Evolutionary conservation across 2,113 vertebrate species (phyloP).

Genomic region (Alouatta palliata): DNA sequence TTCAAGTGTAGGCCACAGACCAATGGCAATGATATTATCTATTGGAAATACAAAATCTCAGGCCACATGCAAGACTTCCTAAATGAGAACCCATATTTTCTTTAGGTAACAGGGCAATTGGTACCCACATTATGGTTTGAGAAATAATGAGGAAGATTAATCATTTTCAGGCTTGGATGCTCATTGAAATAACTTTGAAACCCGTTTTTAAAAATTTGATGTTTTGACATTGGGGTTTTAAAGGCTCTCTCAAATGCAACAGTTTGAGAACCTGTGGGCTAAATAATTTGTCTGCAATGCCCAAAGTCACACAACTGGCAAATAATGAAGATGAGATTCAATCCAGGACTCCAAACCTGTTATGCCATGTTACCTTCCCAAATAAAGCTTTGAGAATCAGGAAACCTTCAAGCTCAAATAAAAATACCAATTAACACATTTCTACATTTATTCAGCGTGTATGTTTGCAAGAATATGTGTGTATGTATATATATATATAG

Average conservation of each 20-base stretch:
- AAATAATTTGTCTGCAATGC: neutral
- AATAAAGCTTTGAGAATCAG: neutral
- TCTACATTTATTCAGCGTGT: neutral
- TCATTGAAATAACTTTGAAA: neutral
- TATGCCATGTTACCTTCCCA: neutral
- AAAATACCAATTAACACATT: neutral
- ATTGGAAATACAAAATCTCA: neutral
- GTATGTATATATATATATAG: no score
- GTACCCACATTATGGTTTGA: neutral
- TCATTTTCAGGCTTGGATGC: neutral
- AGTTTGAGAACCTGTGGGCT: neutral
- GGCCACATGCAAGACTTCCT: fast-evolving
- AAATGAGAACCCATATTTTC: neutral
- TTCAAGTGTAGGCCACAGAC: neutral
- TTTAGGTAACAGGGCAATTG: neutral
- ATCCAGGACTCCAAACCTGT: neutral
- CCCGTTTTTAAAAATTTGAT: neutral
- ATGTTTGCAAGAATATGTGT: neutral
- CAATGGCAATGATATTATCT: no score
- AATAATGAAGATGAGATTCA: neutral
- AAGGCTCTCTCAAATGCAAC: neutral
- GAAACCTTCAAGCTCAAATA: neutral
- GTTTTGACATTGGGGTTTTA: neutral
- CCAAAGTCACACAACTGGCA: neutral
- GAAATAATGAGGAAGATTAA: neutral